Base-by-base conservation (phyloP, 2,113 vertebrate species). In the Ellobius talpinus region DNA sequence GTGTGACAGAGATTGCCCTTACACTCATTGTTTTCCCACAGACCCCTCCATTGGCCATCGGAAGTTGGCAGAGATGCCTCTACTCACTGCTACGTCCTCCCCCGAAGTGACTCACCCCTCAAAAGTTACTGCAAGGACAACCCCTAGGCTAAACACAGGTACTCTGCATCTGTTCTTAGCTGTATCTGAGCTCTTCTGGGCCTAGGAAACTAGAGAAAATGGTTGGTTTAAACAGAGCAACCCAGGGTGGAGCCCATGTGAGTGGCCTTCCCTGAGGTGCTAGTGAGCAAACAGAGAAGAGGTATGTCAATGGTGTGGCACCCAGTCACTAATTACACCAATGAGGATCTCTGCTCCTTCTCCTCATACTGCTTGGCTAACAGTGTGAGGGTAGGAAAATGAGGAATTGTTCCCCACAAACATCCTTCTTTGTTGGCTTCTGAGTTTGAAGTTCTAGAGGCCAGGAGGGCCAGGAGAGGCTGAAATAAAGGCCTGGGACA, bases 1-100 rank as follows among this genome's bases (percentile, higher is more conserved):
- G 74, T 36, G 33, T 31, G 42, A 19, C 52, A 55, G 72, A n/a
- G 7, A 47, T 47, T 84, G 66, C 73, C 6, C 79, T 79, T 84
- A 94, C 3, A 17, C 85, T 58, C 33, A 10, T 2, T 13, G 0
- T 72, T 87, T 85, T 8, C 73, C 63, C 47, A 26, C 84, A 98
- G 96, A 97, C 61, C 77, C 94, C 10, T 5, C 95, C 24, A 2
- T 21, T 1, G 96, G 93, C 68, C 77, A 82, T 31, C 55, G 47
- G n/a, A 7, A 16, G 24, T 26, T 3, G 0, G 50, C 65, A 26
- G 8, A 33, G 5, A 23, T 68, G 14, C 92, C 93, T 26, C 13
- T 21, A n/a, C 23, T 91, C 33, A 2, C 26, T 29, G 1, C 3
- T 0, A 0, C 4, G 17, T 36, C 66, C 2, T 68, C n/a, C 21